Percentiles rank a stretch among this genome's conserved stretches.
Evolutionary conservation across 2,888 invertebrate genomes (phyloP).

Genomic region (Caenorhabditis sulstoni): DNA sequence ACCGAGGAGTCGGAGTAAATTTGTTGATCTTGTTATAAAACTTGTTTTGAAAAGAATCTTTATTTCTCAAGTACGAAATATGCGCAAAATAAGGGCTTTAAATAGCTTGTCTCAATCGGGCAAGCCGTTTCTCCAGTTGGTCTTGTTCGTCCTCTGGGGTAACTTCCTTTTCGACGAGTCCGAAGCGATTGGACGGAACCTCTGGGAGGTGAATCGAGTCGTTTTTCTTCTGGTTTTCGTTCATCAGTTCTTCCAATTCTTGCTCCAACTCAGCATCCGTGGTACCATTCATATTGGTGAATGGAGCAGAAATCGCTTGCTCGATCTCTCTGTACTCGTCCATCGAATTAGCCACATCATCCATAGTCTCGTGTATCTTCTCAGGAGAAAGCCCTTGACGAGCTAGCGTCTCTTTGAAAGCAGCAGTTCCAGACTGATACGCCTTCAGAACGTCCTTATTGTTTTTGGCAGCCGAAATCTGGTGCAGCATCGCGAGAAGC

Average conservation of each 20-base stretch:
- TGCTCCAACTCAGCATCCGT: conserved; percentile 60
- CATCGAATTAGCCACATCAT: conserved; percentile 73
- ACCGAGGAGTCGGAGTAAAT: conserved; percentile 98
- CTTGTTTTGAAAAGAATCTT: conserved; percentile 76
- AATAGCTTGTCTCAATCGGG: conserved; percentile 46
- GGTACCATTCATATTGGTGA: conserved; percentile 7
- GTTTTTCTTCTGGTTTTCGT: conserved; percentile 55
- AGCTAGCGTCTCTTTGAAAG: conserved; percentile 75
- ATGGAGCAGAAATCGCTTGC: conserved; percentile 68
- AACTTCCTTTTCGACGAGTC: conserved; percentile 47
- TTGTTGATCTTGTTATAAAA: conserved; percentile 72
- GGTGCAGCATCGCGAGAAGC: conserved; percentile 75
- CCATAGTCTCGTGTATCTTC: conserved; percentile 78
- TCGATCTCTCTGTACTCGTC: conserved; percentile 77
- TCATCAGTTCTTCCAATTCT: conserved; percentile 61
- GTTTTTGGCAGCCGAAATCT: conserved; percentile 75
- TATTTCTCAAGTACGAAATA: conserved; percentile 16
- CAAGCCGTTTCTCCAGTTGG: conserved; percentile 50
- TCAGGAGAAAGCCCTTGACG: conserved; percentile 77
- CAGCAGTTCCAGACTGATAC: conserved; percentile 73
- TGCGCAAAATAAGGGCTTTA: conserved; percentile 10
- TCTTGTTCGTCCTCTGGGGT: conserved; percentile 40
- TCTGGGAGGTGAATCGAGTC: conserved; percentile 56
- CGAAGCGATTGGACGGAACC: conserved; percentile 53
- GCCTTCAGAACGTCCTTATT: conserved; percentile 77